These are phyloP conservation scores for Sandelia bainsii DNA, from an alignment of 2,797 vertebrate species.

Conservation along the genomic window DNA sequence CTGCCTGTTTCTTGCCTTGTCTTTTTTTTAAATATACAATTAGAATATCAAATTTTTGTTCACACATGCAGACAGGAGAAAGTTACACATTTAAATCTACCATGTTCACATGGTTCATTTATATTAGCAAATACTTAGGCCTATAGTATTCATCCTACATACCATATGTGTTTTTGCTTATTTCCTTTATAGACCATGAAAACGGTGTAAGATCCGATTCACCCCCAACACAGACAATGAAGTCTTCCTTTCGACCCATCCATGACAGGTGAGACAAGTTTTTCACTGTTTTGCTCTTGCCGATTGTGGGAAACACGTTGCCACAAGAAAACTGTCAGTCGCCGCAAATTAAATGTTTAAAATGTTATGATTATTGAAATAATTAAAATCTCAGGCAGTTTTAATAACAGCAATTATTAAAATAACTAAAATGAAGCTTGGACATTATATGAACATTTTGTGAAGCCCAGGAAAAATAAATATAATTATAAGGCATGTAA, in stretches of 20 bases:
- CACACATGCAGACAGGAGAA: neutral
- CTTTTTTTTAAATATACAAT: neutral
- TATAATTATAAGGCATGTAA: neutral
- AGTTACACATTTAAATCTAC: neutral
- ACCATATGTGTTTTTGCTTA: constrained; percentile 15
- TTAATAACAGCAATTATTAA: neutral
- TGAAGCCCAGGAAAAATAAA: neutral
- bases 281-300: neutral
- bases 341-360: neutral
- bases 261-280: constrained; percentile 92
- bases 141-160: neutral
- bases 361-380: neutral
- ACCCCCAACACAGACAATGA: constrained; percentile 89
- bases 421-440: neutral
- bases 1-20: neutral
- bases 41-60: neutral
- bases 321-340: neutral
- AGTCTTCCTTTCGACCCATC: constrained; percentile 94
- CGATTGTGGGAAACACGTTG: neutral
- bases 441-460: neutral
- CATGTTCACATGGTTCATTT: neutral
- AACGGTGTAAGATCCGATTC: constrained; percentile 90
- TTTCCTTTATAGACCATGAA: constrained; percentile 88
- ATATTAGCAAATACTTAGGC: neutral
- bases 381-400: neutral